phyloP scores from a whole-genome alignment of 2,797 vertebrate species.

The Chanos chanos region DNA sequence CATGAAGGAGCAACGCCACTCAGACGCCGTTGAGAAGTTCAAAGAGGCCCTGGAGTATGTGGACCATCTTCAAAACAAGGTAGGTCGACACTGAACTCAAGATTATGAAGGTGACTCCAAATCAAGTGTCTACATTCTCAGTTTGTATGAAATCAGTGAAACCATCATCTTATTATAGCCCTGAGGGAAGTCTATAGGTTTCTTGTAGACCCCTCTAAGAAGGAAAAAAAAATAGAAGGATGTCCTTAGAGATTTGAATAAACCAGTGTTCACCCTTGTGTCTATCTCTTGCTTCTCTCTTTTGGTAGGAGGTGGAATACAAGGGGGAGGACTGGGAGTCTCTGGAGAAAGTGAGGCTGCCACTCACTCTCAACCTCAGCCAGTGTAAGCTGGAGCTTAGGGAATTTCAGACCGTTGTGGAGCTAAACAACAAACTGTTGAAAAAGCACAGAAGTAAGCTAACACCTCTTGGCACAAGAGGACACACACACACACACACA shows the following conservation, averaged over 20 bases:
- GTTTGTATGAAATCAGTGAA: background rate
- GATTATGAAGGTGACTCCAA: too few relatives aligned
- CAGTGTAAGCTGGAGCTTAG: slow-evolving; percentile 73
- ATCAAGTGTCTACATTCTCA: background rate
- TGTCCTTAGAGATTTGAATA: slow-evolving; percentile 50
- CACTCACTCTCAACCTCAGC: slow-evolving; percentile 72
- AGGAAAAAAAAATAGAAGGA: slow-evolving; percentile 49
- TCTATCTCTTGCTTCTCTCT: slow-evolving; percentile 12
- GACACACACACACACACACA: background rate
- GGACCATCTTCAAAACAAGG: slow-evolving; percentile 65
- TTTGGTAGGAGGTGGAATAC: slow-evolving; percentile 48
- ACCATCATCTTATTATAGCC: background rate
- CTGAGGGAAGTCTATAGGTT: background rate
- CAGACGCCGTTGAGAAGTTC: slow-evolving; percentile 67
- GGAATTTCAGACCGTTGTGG: slow-evolving; percentile 64
- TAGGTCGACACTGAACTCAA: too few relatives aligned
- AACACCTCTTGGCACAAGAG: background rate
- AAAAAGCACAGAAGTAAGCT: slow-evolving; percentile 66
- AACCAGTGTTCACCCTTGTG: slow-evolving; percentile 37
- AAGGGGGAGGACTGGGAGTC: slow-evolving; percentile 70
- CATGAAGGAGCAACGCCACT: slow-evolving; percentile 58
- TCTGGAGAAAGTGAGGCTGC: slow-evolving; percentile 72
- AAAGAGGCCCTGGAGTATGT: slow-evolving; percentile 68
- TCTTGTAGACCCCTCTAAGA: background rate
- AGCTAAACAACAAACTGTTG: slow-evolving; percentile 66